Conservation (phyloP, 2,797 vertebrate species). For the Fistularia commersonii region DNA sequence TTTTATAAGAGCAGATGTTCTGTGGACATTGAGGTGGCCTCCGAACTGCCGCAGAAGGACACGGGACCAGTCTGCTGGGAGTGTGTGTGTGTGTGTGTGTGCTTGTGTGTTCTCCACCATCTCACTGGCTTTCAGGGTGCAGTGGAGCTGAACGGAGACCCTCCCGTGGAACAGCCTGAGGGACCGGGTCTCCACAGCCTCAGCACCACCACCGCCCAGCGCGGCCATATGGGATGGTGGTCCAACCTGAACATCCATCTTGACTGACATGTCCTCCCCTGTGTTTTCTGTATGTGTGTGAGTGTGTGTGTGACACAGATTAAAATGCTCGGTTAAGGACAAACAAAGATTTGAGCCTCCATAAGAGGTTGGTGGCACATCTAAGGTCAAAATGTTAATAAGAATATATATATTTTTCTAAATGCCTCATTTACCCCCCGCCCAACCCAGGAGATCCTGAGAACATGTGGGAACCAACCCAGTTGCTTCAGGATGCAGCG, state of each 20-base stretch:
- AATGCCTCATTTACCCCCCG: slow-evolving; percentile 50
- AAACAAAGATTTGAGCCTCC: too few relatives aligned
- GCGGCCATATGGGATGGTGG: slow-evolving; percentile 53
- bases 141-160: slow-evolving; percentile 64
- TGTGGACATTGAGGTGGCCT: too few relatives aligned
- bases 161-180: slow-evolving; percentile 48
- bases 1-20: too few relatives aligned
- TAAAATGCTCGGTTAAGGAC: slow-evolving; percentile 17
- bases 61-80: too few relatives aligned
- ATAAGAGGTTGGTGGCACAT: slow-evolving; percentile 5
- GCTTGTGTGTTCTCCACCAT: slow-evolving; percentile 25
- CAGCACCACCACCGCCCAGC: slow-evolving; percentile 8
- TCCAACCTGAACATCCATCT: slow-evolving; percentile 72
- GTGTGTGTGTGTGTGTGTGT: too few relatives aligned
- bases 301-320: slow-evolving; percentile 18
- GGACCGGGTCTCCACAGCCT: slow-evolving; percentile 29
- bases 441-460: slow-evolving; percentile 1
- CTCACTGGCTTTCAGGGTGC: slow-evolving; percentile 41
- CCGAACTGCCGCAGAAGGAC: background rate
- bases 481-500: slow-evolving; percentile 32
- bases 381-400: slow-evolving; percentile 40
- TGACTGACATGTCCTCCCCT: slow-evolving; percentile 66
- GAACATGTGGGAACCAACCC: slow-evolving; percentile 31
- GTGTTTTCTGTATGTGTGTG: slow-evolving; percentile 18
- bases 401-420: slow-evolving; percentile 26